Base-by-base conservation (phyloP, 2,888 invertebrate species). In the Charanyca ferruginea region DNA sequence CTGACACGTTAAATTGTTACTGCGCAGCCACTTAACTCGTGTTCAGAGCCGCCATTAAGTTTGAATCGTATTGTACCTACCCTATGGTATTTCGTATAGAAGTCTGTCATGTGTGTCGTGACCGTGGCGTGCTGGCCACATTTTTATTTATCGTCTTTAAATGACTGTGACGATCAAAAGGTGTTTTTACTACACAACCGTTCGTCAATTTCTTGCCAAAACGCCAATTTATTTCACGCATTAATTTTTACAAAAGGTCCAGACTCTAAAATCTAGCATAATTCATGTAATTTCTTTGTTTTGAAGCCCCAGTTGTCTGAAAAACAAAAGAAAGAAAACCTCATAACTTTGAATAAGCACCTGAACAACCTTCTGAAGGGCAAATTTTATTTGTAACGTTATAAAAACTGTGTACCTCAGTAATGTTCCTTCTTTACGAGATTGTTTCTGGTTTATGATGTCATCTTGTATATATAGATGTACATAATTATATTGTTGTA, bases 371-470 rank as follows among this genome's bases (percentile, higher is more conserved):
- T 73, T 77, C 44, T 44, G n/a, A 63, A 63, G 64, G 61, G 59
- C 70, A 66, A 73, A 72, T 59, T 78, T 79, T 73, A 79, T 82
- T 72, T 69, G 75, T 62, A 72, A 61, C 65, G 58, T 68, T 73
- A 76, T 80, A 79, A 81, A 81, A 83, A 61, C 38, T 35, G 58
- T 55, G 61, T 78, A 66, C 72, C 73, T 66, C 73, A 57, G 60
- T 62, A 76, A 80, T 66, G 67, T 69, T 48, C 62, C 66, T 78
- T 72, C 75, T 87, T 89, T 86, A 88, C 76, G 86, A 87, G 80
- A 86, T 82, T 87, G 83, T 84, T 87, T 79, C 85, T 72, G 76
- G 73, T 86, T 86, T 84, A 87, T 83, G 78, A 79, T 77, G 55
- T 82, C 68, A 82, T 71, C 79, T 78, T 80, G 62, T 74, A 45